These are phyloP conservation scores for Micrastur ruficollis DNA, from an alignment of 2,797 vertebrate species.

Conservation along the genomic window DNA sequence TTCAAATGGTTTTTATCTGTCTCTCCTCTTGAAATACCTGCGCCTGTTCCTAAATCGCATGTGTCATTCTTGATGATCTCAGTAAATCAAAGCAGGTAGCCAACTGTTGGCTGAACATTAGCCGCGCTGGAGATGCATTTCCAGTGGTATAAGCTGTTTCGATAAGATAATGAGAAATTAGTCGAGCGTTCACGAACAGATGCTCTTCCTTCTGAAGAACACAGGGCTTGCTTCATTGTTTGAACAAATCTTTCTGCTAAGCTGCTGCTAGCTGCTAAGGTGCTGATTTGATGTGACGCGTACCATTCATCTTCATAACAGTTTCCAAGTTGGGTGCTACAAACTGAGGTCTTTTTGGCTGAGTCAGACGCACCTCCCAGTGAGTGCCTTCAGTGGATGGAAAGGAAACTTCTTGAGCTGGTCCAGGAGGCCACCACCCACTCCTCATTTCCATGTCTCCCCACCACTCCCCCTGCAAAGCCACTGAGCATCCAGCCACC, in stretches of 20 bases:
- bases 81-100: conserved; percentile 51
- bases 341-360: not conserved
- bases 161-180: conserved; percentile 63
- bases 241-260: conserved; percentile 51
- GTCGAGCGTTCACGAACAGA: conserved; percentile 61
- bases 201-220: conserved; percentile 53
- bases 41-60: not conserved
- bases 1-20: not conserved
- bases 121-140: not conserved
- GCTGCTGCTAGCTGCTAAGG: conserved; percentile 4
- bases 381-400: not conserved
- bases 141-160: conserved; percentile 36
- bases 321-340: not conserved
- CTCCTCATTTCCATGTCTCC: not conserved
- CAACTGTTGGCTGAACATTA: conserved; percentile 17
- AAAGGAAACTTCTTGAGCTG: not conserved
- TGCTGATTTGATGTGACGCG: conserved; percentile 9
- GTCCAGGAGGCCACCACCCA: not conserved
- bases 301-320: conserved; percentile 51
- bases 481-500: not conserved
- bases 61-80: not conserved
- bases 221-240: conserved; percentile 38
- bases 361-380: not conserved
- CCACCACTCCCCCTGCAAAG: not conserved
- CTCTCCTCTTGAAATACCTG: not conserved